Conservation (phyloP, 2,888 invertebrate genomes). For the Drosophila niveifrons region DNA sequence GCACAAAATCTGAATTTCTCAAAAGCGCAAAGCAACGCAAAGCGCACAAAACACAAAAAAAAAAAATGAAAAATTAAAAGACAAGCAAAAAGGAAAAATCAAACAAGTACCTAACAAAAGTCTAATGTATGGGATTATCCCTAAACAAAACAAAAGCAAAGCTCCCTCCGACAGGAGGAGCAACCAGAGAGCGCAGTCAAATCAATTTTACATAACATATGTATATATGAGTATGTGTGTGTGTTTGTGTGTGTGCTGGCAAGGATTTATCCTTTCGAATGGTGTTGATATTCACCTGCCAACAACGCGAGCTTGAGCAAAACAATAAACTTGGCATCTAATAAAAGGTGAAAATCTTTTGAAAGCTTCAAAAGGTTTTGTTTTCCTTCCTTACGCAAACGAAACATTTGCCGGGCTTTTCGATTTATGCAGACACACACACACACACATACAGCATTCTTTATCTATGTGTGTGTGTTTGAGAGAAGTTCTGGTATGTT, state of each 20-base stretch:
- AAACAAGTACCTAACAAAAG: constrained; percentile 71
- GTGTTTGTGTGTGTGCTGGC: constrained; percentile 7
- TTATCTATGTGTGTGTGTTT: constrained; percentile 10
- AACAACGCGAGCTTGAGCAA: constrained; percentile 70
- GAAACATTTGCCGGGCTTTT: constrained; percentile 44
- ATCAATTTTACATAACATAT: constrained; percentile 76
- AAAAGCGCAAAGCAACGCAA: constrained; percentile 20
- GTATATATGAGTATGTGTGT: not conserved
- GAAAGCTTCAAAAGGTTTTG: constrained; percentile 74
- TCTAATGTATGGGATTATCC: constrained; percentile 79
- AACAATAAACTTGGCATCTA: constrained; percentile 81
- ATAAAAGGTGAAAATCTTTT: constrained; percentile 81
- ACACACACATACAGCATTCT: constrained; percentile 4
- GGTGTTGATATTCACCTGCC: constrained; percentile 50
- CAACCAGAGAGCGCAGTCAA: constrained; percentile 55
- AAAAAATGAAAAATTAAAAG: constrained; percentile 27
- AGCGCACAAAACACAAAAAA: constrained; percentile 17
- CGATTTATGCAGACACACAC: constrained; percentile 25
- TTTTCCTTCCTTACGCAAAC: constrained; percentile 33
- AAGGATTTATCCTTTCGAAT: constrained; percentile 65
- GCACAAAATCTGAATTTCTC: constrained; percentile 57
- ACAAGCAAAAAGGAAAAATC: constrained; percentile 49
- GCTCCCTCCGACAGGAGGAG: constrained; percentile 4
- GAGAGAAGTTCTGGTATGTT: constrained; percentile 28
- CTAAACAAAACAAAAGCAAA: constrained; percentile 70